Conservation (phyloP, 2,797 vertebrate genomes). For the Botia kubotai region DNA sequence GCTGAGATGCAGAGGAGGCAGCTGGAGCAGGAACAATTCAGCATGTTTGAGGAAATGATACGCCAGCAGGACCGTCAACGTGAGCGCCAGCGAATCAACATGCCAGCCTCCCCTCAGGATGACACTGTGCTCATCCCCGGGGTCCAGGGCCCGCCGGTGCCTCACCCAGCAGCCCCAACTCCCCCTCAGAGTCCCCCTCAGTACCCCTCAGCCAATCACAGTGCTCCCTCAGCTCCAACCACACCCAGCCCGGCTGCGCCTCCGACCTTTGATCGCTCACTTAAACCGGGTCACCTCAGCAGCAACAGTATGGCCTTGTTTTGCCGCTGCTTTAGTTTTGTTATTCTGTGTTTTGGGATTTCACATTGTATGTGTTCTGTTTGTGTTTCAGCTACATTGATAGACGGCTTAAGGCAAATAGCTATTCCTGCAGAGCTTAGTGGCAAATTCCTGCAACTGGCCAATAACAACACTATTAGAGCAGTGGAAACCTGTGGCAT, state of each 20-base stretch:
- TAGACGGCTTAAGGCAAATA: constrained; percentile 87
- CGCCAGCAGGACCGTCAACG: constrained; percentile 91
- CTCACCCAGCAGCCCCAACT: constrained; percentile 58
- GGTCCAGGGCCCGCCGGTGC: constrained; percentile 78
- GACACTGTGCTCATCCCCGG: constrained; percentile 84
- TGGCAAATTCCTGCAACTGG: constrained; percentile 87
- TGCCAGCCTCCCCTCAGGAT: constrained; percentile 65
- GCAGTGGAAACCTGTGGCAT: constrained; percentile 96
- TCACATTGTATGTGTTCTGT: neutral
- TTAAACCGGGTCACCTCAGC: constrained; percentile 85
- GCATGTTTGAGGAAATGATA: constrained; percentile 95
- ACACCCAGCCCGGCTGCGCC: constrained; percentile 63
- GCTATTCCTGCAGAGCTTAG: constrained; percentile 87
- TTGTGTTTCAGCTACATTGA: constrained; percentile 72
- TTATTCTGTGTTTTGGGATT: neutral
- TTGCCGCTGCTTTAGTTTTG: neutral
- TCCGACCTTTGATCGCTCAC: constrained; percentile 87
- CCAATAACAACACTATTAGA: constrained; percentile 88
- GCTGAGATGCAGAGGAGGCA: constrained; percentile 89
- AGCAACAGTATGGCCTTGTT: constrained; percentile 82
- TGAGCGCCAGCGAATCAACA: constrained; percentile 84
- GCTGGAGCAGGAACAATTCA: constrained; percentile 93
- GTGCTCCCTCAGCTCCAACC: constrained; percentile 45
- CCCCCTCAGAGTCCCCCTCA: constrained; percentile 74
- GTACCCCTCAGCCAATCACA: constrained; percentile 60